phyloP scores from a whole-genome alignment of 1,140 invertebrate genomes.

The Apis laboriosa region DNA sequence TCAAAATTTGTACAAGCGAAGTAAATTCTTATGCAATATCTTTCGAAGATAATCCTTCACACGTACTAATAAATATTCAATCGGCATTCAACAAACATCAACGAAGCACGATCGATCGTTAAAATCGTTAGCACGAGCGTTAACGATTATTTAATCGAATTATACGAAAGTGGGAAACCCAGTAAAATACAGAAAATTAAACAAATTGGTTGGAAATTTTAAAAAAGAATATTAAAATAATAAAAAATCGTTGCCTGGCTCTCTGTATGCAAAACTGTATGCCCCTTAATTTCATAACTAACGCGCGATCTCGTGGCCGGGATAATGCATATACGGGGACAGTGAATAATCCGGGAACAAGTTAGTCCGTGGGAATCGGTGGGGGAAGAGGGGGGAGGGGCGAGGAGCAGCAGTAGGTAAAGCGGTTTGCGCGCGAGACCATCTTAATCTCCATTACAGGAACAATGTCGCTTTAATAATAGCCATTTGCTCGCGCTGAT shows the following conservation, averaged over 20 bases:
- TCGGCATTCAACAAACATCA: no score
- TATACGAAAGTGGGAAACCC: no score
- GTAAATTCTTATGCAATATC: no score
- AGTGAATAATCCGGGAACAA: conserved; percentile 44
- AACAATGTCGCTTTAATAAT: conserved; percentile 44
- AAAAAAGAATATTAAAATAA: neutral
- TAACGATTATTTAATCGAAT: no score
- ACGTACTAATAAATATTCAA: no score
- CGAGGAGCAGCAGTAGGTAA: conserved; percentile 8
- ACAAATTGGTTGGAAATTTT: neutral
- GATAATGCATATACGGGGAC: conserved; percentile 24
- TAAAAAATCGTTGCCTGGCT: no score
- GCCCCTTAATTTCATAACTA: conserved; percentile 22
- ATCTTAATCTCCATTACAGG: conserved; percentile 48
- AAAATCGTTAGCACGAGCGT: no score
- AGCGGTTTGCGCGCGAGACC: conserved; percentile 23
- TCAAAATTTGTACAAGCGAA: no score
- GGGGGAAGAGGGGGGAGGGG: no score
- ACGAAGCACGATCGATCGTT: no score
- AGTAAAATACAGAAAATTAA: no score
- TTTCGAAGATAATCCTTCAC: no score
- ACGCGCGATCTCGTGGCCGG: neutral
- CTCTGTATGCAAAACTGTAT: neutral
- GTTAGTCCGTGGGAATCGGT: conserved; percentile 10
- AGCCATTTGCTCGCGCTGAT: conserved; percentile 36